Evolutionary conservation across 1,140 invertebrate genomes (phyloP).

Genomic region (Marisa cornuarietis): DNA sequence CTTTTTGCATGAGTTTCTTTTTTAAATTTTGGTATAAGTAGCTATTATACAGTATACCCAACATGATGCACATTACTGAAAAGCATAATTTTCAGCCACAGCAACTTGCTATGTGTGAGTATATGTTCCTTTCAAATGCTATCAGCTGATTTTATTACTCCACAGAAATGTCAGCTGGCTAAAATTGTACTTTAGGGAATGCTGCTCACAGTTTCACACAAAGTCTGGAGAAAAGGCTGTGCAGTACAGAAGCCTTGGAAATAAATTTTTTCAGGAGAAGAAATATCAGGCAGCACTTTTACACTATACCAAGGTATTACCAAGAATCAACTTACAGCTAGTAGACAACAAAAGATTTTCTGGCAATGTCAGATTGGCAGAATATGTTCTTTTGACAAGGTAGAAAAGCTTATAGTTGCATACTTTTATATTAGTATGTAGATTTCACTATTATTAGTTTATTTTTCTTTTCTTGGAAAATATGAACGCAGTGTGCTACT

Average conservation of each 20-base stretch:
- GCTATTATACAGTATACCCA: no score
- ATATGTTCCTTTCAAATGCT: no score
- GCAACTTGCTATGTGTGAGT: no score
- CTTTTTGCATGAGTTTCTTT: no score
- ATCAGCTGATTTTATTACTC: constrained; percentile 5
- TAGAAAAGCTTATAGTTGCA: neutral
- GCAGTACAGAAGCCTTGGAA: constrained; percentile 79
- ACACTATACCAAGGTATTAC: constrained; percentile 73
- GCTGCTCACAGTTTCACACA: constrained; percentile 21
- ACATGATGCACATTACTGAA: no score
- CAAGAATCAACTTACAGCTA: no score
- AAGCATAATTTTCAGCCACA: no score
- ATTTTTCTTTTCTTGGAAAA: neutral
- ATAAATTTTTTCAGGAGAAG: constrained; percentile 78
- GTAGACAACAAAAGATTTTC: constrained; percentile 45
- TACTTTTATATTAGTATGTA: neutral
- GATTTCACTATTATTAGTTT: no score
- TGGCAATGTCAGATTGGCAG: neutral
- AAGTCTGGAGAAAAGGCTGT: constrained; percentile 75
- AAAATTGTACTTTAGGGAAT: constrained; percentile 27
- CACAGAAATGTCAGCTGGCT: constrained; percentile 38
- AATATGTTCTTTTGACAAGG: neutral
- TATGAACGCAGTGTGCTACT: neutral
- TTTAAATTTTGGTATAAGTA: no score
- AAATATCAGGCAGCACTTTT: constrained; percentile 77